phyloP scores from a whole-genome alignment of 2,797 vertebrate genomes.

The Sylvilagus floridanus region DNA sequence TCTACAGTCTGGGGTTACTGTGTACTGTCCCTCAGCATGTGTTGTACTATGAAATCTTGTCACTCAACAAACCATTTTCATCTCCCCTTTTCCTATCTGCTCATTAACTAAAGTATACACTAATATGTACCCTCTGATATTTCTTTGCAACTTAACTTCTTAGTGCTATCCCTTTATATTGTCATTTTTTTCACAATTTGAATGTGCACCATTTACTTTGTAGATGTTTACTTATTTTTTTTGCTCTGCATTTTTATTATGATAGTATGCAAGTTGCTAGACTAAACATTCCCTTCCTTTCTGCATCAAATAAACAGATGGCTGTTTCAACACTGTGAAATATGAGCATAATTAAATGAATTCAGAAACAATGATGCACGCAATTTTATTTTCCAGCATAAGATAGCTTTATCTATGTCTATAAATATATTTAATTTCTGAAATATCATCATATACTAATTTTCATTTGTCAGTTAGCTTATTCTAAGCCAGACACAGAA shows the following conservation, averaged over 20 bases:
- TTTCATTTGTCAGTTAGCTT: neutral
- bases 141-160: neutral
- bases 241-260: slow-evolving; percentile 56
- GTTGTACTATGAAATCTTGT: neutral
- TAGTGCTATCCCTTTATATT: neutral
- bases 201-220: neutral
- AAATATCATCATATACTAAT: slow-evolving; percentile 22
- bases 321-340: slow-evolving; percentile 57
- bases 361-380: slow-evolving; percentile 5
- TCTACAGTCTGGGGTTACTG: too few species aligned
- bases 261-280: slow-evolving; percentile 28
- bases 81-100: neutral
- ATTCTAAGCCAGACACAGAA: neutral
- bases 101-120: neutral
- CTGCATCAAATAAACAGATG: slow-evolving; percentile 68
- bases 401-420: slow-evolving; percentile 20
- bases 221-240: slow-evolving; percentile 25
- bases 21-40: neutral
- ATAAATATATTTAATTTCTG: slow-evolving; percentile 12
- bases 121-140: neutral
- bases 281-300: slow-evolving; percentile 64
- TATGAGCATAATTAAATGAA: slow-evolving; percentile 60
- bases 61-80: neutral
- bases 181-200: slow-evolving; percentile 10
- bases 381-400: slow-evolving; percentile 42